Evolutionary conservation across 2,888 invertebrate species (phyloP), one percentile per base, ranked within the genome.

Genomic region (Drosophila mulleri): DNA sequence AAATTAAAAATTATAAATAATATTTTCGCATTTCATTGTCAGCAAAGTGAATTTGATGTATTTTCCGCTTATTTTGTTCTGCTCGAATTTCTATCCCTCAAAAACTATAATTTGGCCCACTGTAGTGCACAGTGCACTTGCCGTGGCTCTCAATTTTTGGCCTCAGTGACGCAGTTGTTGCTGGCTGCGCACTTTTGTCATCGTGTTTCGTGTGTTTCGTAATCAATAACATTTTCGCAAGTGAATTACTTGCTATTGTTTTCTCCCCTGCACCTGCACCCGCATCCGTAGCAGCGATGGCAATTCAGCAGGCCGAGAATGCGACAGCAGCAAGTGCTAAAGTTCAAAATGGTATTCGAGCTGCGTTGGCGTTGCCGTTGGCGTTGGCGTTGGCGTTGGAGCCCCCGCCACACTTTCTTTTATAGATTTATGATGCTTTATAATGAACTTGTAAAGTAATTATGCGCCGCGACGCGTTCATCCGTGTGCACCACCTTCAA

Each of bases 371-470:
- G n/a, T n/a, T n/a, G n/a, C n/a, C 32, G 32, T 29, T 3, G 39
- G 41, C 53, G 58, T 32, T 53, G 29, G 7, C 9, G 32, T 32
- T 7, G 39, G 16, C 16, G 37, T 16, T 48, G 50, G 1, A 4
- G 7, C 16, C 47, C 32, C 45, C 42, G 50, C 39, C 20, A 29
- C 42, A 56, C 26, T 53, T 69, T 54, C 50, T 67, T 80, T 87
- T 84, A 89, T 90, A 91, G 91, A 92, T 92, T 91, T 92, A 92
- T 92, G 91, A 90, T 86, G 90, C 79, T 91, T 91, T 92, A 91
- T 92, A 92, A 92, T 92, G 92, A 92, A 92, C 92, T 92, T 92
- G 91, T 91, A 91, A 92, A 92, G 92, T 92, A 92, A 92, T 92
- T 92, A 92, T 92, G 91, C 92, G 82, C 67, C 48, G 77, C 77